Conservation (phyloP, 2,888 invertebrate species). For the Polydrusus cervinus region DNA sequence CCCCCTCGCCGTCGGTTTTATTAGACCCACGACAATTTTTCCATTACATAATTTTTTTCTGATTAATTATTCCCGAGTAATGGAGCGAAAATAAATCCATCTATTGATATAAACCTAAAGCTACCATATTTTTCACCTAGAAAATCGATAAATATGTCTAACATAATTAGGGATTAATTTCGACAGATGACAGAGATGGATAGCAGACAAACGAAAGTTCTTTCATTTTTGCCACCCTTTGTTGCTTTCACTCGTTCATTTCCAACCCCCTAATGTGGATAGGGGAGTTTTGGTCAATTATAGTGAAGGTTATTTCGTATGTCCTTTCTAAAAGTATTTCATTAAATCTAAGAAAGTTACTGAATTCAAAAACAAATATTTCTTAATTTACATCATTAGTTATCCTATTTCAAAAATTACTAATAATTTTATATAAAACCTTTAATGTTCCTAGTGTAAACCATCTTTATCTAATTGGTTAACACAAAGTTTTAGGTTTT, state of each 20-base stretch:
- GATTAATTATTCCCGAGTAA: neutral
- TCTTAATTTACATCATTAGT: too few species aligned
- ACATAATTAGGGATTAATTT: slow-evolving; percentile 23
- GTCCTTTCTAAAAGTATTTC: too few species aligned
- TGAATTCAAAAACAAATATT: too few species aligned
- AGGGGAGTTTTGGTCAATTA: slow-evolving; percentile 1
- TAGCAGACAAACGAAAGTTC: slow-evolving; percentile 11
- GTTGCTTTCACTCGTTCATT: neutral
- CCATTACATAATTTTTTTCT: too few species aligned
- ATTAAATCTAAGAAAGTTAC: too few species aligned
- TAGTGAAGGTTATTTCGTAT: neutral
- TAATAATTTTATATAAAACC: too few species aligned
- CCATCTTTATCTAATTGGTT: too few species aligned
- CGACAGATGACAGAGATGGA: slow-evolving; percentile 20
- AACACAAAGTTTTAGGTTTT: too few species aligned
- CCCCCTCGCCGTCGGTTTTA: too few species aligned
- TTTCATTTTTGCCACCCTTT: slow-evolving; percentile 20
- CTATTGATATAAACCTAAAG: neutral
- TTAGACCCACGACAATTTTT: too few species aligned
- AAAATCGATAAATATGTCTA: slow-evolving; percentile 18
- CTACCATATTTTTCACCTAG: slow-evolving; percentile 10
- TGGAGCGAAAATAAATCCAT: neutral
- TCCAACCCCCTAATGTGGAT: slow-evolving; percentile 6
- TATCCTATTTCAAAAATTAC: too few species aligned
- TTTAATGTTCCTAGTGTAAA: too few species aligned